phyloP scores from a whole-genome alignment of 2,113 vertebrate genomes.

The Capricornis sumatraensis region DNA sequence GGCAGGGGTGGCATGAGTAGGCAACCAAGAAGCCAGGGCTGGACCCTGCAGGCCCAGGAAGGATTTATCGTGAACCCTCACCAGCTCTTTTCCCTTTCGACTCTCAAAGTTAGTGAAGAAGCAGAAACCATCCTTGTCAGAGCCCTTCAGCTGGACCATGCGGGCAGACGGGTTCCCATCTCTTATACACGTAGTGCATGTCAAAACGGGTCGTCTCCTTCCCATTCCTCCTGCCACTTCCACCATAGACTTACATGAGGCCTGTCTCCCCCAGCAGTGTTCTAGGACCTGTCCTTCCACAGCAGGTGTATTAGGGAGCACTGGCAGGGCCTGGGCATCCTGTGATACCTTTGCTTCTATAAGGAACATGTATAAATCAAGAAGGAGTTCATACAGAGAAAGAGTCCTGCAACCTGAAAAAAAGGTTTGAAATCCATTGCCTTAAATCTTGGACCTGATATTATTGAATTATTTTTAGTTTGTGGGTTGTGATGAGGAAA shows the following conservation, averaged over 20 bases:
- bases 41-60: too few species aligned
- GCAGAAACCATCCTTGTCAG: too few species aligned
- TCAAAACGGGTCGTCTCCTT: neutral
- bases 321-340: neutral
- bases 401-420: neutral
- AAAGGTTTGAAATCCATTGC: neutral
- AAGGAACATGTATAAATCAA: neutral
- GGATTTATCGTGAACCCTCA: too few species aligned
- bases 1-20: too few species aligned
- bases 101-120: too few species aligned
- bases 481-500: neutral
- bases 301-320: neutral
- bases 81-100: too few species aligned
- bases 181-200: neutral
- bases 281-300: neutral
- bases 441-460: neutral
- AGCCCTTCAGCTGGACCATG: too few species aligned
- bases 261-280: neutral
- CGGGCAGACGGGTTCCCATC: too few species aligned
- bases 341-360: neutral
- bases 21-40: too few species aligned
- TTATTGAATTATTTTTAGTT: constrained; percentile 26
- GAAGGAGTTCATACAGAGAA: neutral
- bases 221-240: neutral
- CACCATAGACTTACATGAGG: neutral